Percentiles rank a stretch among this genome's conserved stretches.
Evolutionary conservation across 2,113 vertebrate species (phyloP).

Genomic region (Scortum barcoo): DNA sequence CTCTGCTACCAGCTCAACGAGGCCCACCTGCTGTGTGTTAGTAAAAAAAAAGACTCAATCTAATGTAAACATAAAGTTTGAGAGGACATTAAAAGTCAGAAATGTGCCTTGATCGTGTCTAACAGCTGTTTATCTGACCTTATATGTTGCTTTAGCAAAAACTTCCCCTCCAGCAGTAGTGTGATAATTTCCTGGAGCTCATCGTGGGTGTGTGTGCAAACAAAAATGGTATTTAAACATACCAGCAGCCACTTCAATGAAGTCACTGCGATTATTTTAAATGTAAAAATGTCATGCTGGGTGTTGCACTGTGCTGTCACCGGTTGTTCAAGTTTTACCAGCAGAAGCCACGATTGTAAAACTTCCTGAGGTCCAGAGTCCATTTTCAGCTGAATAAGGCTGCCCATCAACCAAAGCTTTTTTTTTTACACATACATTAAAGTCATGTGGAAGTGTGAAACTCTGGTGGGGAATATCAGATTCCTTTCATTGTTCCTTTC

Average conservation of each 20-base stretch:
- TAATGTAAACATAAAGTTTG: background rate
- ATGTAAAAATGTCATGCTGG: background rate
- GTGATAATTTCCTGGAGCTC: slow-evolving; percentile 20
- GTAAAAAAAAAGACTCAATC: background rate
- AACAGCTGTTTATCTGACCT: background rate
- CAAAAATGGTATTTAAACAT: background rate
- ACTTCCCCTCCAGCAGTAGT: background rate
- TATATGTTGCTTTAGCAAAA: background rate
- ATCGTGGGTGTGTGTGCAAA: slow-evolving; percentile 20
- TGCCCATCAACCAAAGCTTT: too few relatives aligned
- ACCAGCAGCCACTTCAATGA: background rate
- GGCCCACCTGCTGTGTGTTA: background rate
- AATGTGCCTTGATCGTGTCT: background rate
- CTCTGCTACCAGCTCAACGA: background rate
- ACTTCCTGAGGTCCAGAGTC: background rate
- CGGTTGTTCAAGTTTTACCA: slow-evolving; percentile 10
- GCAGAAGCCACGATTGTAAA: background rate
- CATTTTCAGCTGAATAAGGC: background rate
- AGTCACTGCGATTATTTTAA: accelerated
- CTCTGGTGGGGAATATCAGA: background rate
- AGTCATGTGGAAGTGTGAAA: background rate
- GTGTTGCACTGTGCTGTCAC: background rate
- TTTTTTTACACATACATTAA: background rate
- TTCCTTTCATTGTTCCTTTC: background rate
- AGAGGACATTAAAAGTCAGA: background rate